These are phyloP conservation scores for Ophraella communa DNA, from an alignment of 2,888 invertebrate species.

Conservation along the genomic window DNA sequence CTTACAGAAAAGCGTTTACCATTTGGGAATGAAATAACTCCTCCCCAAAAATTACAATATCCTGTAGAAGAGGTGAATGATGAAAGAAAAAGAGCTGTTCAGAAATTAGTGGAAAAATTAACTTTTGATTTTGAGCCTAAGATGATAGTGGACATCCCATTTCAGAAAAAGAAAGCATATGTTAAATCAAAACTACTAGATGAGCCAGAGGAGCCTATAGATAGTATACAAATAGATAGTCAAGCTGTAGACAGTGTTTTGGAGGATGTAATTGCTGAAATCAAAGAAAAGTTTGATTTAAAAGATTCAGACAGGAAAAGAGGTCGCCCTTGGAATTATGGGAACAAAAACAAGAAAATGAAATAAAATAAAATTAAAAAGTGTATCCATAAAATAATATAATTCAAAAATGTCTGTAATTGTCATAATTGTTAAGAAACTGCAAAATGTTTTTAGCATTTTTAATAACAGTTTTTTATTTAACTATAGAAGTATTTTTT, in stretches of 20 bases:
- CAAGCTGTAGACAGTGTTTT: constrained; percentile 36
- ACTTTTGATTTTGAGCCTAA: constrained; percentile 44
- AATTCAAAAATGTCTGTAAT: neutral
- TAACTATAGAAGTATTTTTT: too few species aligned
- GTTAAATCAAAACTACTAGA: constrained; percentile 45
- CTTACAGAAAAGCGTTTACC: constrained; percentile 44
- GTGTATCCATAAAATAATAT: neutral
- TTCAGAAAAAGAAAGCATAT: constrained; percentile 43
- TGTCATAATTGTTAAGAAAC: too few species aligned
- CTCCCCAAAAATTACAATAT: constrained; percentile 21
- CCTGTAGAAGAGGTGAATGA: constrained; percentile 26
- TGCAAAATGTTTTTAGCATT: too few species aligned
- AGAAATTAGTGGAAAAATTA: constrained; percentile 41
- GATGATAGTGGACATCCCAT: constrained; percentile 39
- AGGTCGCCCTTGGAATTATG: constrained; percentile 11
- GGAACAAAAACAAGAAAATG: neutral
- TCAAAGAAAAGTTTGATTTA: constrained; percentile 30
- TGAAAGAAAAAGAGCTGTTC: constrained; percentile 22
- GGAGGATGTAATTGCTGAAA: constrained; percentile 26
- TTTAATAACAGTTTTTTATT: too few species aligned
- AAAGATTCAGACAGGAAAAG: constrained; percentile 27
- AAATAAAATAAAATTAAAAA: neutral
- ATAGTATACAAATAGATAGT: constrained; percentile 28
- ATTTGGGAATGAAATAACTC: constrained; percentile 38
- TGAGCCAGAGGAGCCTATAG: constrained; percentile 39